These are phyloP conservation scores for Apantesis nais DNA, from an alignment of 2,888 invertebrate species.

Conservation along the genomic window DNA sequence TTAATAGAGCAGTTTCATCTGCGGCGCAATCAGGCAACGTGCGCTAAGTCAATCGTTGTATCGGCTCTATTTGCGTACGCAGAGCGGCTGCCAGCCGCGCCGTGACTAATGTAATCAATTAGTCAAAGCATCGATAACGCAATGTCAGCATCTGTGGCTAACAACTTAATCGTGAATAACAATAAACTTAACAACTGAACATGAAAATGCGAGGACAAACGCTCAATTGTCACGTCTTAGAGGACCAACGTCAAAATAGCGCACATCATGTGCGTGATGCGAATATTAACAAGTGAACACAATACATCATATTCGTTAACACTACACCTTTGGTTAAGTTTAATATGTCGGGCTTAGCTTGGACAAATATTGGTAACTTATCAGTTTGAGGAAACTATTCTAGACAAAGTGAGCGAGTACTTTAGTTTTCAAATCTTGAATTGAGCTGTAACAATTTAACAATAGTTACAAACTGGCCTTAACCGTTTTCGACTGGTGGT, in stretches of 20 bases:
- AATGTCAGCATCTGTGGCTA: slow-evolving; percentile 66
- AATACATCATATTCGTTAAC: slow-evolving; percentile 57
- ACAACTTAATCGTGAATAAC: slow-evolving; percentile 51
- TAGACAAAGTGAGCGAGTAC: slow-evolving; percentile 38
- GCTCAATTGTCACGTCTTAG: slow-evolving; percentile 42
- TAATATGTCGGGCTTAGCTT: slow-evolving; percentile 34
- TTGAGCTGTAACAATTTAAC: slow-evolving; percentile 16
- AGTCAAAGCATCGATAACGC: slow-evolving; percentile 73
- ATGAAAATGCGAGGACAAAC: slow-evolving; percentile 38
- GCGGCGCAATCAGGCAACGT: slow-evolving; percentile 68
- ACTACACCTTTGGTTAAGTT: slow-evolving; percentile 39
- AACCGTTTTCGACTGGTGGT: slow-evolving; percentile 18
- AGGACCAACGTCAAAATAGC: slow-evolving; percentile 49
- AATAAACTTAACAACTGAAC: slow-evolving; percentile 52
- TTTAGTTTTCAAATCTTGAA: slow-evolving; percentile 30
- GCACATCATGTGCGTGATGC: slow-evolving; percentile 50
- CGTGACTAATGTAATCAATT: slow-evolving; percentile 78
- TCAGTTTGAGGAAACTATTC: slow-evolving; percentile 40
- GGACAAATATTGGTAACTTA: slow-evolving; percentile 26
- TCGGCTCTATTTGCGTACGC: slow-evolving; percentile 75
- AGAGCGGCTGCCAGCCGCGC: slow-evolving; percentile 60
- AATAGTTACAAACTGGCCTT: slow-evolving; percentile 24
- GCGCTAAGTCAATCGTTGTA: slow-evolving; percentile 74
- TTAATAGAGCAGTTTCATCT: slow-evolving; percentile 54
- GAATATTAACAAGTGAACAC: slow-evolving; percentile 56